Evolutionary conservation across 2,113 vertebrate species (phyloP), one percentile per base, ranked within the genome.

Genomic region (Vulpes ferrilata): DNA sequence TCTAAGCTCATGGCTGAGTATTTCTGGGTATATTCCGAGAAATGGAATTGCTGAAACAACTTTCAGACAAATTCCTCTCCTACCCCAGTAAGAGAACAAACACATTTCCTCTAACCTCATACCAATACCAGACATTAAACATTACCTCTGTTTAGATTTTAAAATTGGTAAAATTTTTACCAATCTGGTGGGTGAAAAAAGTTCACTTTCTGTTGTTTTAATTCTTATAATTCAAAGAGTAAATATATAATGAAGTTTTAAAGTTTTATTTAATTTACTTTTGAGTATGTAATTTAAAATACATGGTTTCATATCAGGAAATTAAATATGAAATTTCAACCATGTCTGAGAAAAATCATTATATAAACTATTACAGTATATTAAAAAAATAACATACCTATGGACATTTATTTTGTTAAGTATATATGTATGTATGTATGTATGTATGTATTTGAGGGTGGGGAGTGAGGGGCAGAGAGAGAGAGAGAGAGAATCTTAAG

Each of bases 161-260:
- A 71, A 81, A 57, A 38, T 69, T n/a, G n/a, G 23, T 64, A 88
- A 86, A 89, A 22, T 64, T 48, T 90, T 73, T 73, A 81, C 59
- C 25, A 82, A 30, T 30, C 30, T 60, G 25, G 32, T 90, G 4
- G 48, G 16, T 82, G 15, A 65, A 92, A 92, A 79, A 57, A 51
- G 9, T 48, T 81, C n/a, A 10, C 27, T 64, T 96, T 69, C 78
- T 89, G 17, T 76, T 65, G 2, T 87, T 94, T 59, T 67, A 69
- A 79, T 51, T 80, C n/a, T 92, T 57, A 57, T 51, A 60, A 88
- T 94, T 95, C 55, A 88, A 92, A 82, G 25, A 53, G 25, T 11
- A 96, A 96, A 43, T 12, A 59, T 7, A 25, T 25, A 87, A 48
- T 48, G 11, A 59, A 38, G 8, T 71, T 79, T 69, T 25, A 80